Conservation (phyloP, 92 coral and sea anemone genomes). For the Scolanthus callimorphus region DNA sequence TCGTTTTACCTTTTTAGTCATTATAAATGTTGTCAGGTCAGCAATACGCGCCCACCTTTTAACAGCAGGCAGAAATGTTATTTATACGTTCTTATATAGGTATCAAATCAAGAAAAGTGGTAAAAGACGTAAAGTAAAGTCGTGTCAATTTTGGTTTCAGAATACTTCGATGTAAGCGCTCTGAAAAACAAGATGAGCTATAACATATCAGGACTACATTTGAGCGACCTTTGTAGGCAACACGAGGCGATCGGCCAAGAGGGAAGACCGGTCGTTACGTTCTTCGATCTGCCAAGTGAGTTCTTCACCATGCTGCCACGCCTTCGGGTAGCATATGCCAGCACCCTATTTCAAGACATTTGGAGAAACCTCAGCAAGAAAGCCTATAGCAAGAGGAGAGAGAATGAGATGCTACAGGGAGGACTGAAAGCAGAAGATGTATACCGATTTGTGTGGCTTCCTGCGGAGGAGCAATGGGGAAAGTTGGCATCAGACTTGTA, state of each 20-base stretch:
- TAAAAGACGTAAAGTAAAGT: too few species aligned
- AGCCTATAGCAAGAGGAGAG: conserved; percentile 29
- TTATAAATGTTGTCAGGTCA: too few species aligned
- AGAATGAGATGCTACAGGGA: conserved; percentile 11
- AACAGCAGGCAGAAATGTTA: too few species aligned
- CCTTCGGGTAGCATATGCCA: conserved; percentile 24
- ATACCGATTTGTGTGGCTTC: conserved; percentile 41
- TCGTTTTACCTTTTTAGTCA: too few species aligned
- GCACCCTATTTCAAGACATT: conserved; percentile 43
- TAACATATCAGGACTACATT: neutral
- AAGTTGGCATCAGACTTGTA: neutral
- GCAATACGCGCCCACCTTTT: too few species aligned
- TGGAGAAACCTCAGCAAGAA: conserved; percentile 51
- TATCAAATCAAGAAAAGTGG: too few species aligned
- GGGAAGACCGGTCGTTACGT: conserved; percentile 23
- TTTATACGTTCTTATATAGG: too few species aligned
- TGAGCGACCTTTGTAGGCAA: neutral
- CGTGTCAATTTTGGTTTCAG: too few species aligned
- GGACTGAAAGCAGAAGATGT: conserved; percentile 41
- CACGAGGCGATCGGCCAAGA: too few species aligned
- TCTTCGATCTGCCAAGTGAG: conserved; percentile 20
- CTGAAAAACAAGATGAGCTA: neutral
- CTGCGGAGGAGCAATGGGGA: conserved; percentile 28
- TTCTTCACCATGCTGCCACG: conserved; percentile 15
- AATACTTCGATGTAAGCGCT: too few species aligned